These are phyloP conservation scores for Cryptus viduatorius DNA, from an alignment of 2,888 invertebrate species.

Conservation along the genomic window DNA sequence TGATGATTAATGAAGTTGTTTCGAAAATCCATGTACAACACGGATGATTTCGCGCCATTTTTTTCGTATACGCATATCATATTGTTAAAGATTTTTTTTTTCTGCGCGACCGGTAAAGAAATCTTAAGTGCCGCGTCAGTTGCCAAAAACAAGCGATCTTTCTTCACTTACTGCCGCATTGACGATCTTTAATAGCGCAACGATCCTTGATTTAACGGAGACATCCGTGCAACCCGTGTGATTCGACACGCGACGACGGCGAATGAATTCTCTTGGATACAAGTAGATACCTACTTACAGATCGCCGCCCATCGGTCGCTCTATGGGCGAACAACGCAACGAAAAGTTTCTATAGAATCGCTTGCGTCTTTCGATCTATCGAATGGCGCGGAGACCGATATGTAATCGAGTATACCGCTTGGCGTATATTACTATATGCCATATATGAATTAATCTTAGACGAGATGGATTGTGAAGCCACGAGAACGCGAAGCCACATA, in stretches of 20 bases:
- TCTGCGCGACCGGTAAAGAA: too few species aligned
- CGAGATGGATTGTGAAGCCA: constrained; percentile 39
- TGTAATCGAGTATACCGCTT: constrained; percentile 40
- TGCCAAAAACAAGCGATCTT: too few species aligned
- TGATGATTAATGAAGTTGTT: too few species aligned
- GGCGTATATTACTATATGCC: neutral
- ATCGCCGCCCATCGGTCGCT: neutral
- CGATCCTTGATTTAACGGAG: constrained; percentile 8
- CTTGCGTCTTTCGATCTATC: constrained; percentile 18
- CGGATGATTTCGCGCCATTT: too few species aligned
- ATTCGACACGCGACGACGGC: constrained; percentile 36
- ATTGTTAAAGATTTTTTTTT: too few species aligned
- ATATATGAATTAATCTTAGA: constrained; percentile 20
- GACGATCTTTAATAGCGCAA: neutral
- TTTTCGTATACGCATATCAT: too few species aligned
- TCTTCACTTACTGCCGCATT: neutral
- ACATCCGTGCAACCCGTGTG: constrained; percentile 13
- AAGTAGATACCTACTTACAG: neutral
- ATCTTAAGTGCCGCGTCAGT: too few species aligned
- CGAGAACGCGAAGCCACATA: constrained; percentile 32
- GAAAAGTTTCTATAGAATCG: constrained; percentile 47
- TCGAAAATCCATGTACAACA: too few species aligned
- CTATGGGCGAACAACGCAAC: constrained; percentile 19
- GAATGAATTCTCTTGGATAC: constrained; percentile 25
- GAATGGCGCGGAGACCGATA: constrained; percentile 26